phyloP scores from a whole-genome alignment of 2,113 vertebrate species.

The Megatriorchis doriae region DNA sequence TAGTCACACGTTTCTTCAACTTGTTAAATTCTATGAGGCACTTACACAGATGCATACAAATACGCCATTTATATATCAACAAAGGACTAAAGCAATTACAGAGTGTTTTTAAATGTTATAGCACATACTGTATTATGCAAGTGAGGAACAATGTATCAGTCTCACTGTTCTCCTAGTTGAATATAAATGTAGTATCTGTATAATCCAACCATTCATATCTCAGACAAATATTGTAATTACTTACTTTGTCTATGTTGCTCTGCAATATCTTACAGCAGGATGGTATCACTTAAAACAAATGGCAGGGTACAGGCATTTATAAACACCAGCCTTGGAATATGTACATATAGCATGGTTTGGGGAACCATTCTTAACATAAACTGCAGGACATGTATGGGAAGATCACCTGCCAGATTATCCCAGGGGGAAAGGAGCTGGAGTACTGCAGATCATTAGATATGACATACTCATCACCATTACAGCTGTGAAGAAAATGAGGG shows the following conservation, averaged over 20 bases:
- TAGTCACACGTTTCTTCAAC: not conserved
- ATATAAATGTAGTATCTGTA: not conserved
- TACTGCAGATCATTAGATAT: not conserved
- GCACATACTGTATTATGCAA: not conserved
- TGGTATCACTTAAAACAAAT: not conserved
- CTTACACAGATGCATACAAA: conserved; percentile 16
- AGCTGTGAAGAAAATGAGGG: not conserved
- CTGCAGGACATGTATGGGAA: not conserved
- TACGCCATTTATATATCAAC: not conserved
- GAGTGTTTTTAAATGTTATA: not conserved
- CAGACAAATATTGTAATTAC: not conserved
- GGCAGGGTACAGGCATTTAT: not conserved
- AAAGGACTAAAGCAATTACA: conserved; percentile 14
- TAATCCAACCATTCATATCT: not conserved
- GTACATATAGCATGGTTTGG: not conserved
- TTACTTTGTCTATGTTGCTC: not conserved
- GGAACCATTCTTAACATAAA: not conserved
- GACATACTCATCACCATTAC: not conserved
- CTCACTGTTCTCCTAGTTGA: not conserved
- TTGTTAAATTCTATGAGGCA: not conserved
- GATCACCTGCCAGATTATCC: not conserved
- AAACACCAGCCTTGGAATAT: not conserved
- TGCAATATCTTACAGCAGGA: not conserved
- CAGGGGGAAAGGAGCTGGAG: not conserved
- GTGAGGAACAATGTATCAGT: conserved; percentile 28